These are phyloP conservation scores for Aleiodes alternator DNA, from an alignment of 2,888 invertebrate genomes.

Conservation along the genomic window DNA sequence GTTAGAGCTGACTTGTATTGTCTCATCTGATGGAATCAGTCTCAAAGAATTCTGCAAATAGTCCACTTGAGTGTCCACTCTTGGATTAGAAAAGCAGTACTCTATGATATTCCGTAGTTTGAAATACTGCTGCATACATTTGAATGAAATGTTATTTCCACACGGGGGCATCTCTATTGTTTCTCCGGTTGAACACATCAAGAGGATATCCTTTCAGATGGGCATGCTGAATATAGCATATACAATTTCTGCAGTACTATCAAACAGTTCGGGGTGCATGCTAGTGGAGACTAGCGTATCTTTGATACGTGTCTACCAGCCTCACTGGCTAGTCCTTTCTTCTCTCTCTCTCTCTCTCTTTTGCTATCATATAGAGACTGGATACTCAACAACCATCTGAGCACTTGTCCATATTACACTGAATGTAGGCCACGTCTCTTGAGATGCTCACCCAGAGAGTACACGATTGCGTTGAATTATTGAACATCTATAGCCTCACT, in stretches of 20 bases:
- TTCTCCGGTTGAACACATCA: constrained; percentile 50
- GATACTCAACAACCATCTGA: constrained; percentile 7
- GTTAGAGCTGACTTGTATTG: too few relatives aligned
- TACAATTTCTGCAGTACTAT: constrained; percentile 27
- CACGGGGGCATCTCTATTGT: constrained; percentile 58
- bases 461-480: constrained; percentile 58
- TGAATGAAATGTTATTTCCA: constrained; percentile 54
- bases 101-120: constrained; percentile 43
- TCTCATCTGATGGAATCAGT: too few relatives aligned
- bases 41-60: not conserved
- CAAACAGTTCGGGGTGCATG: not conserved
- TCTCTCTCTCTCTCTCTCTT: not conserved
- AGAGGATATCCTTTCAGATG: constrained; percentile 51
- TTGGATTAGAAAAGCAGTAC: not conserved
- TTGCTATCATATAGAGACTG: not conserved
- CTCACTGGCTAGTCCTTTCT: not conserved
- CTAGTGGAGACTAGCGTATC: not conserved
- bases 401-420: constrained; percentile 35
- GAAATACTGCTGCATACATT: constrained; percentile 41
- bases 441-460: constrained; percentile 43
- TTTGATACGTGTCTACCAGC: constrained; percentile 12
- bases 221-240: constrained; percentile 30
- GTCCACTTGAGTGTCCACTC: not conserved
- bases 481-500: constrained; percentile 59
- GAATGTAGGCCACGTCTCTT: constrained; percentile 34